phyloP scores from a whole-genome alignment of 2,797 vertebrate species.

The Gallinago nigripennis region DNA sequence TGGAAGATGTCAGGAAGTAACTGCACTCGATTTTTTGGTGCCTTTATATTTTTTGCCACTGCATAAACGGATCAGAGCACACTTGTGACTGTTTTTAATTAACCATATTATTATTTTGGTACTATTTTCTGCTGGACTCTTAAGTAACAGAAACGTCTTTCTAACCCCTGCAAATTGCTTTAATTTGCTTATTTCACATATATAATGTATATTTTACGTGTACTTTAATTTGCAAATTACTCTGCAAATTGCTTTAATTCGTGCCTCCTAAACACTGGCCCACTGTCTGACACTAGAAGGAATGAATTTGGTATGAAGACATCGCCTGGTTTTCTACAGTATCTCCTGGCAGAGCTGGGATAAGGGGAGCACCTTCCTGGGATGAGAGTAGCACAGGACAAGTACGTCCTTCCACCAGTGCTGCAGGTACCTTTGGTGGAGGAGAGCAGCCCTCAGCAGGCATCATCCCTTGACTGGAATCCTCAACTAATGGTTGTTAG shows the following conservation, averaged over 20 bases:
- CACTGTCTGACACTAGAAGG: not conserved
- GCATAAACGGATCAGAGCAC: not conserved
- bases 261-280: not conserved
- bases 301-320: not conserved
- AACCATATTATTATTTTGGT: not conserved
- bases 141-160: not conserved
- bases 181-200: not conserved
- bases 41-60: not conserved
- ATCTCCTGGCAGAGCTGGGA: not conserved
- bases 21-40: not conserved
- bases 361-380: not conserved
- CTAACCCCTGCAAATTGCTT: not conserved
- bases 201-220: too few species aligned
- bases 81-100: not conserved
- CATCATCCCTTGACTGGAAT: not conserved
- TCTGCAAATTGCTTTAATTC: too few species aligned
- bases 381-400: not conserved
- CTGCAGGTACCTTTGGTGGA: not conserved
- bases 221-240: too few species aligned
- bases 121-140: not conserved
- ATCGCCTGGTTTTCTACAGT: not conserved
- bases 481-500: not conserved
- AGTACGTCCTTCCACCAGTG: accelerated
- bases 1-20: not conserved
- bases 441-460: not conserved